A percentile compares a stretch with the other conserved stretches of the same genome.
Conservation (phyloP, 1,140 invertebrate genomes). For the Episyrphus balteatus region DNA sequence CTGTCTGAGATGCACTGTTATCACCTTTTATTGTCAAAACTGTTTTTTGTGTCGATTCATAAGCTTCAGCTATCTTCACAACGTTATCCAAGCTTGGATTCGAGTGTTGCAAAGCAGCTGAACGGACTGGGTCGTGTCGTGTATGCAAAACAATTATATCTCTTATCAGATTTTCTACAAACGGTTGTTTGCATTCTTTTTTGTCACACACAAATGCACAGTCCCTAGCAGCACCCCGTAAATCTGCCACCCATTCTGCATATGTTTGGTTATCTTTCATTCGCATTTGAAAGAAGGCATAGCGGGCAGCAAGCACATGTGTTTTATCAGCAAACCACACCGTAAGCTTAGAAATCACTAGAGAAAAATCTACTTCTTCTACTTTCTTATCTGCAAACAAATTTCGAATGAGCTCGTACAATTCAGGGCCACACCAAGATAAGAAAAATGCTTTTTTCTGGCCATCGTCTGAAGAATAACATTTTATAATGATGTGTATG, state of each 20-base stretch:
- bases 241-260: neutral
- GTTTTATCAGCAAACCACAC: neutral
- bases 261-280: neutral
- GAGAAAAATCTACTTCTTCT: too few relatives aligned
- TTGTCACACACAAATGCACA: neutral
- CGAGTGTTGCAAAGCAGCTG: neutral
- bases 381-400: too few relatives aligned
- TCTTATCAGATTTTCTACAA: neutral
- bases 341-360: neutral
- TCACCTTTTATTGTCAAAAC: neutral
- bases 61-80: neutral
- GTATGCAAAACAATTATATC: slow-evolving; percentile 1
- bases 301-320: neutral
- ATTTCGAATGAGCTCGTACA: too few relatives aligned
- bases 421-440: too few relatives aligned
- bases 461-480: too few relatives aligned
- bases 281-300: neutral
- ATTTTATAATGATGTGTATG: too few relatives aligned
- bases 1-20: neutral
- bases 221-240: neutral
- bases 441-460: too few relatives aligned
- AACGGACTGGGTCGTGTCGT: neutral
- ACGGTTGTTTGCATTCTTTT: neutral
- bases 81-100: neutral
- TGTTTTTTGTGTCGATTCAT: neutral